Evolutionary conservation across 2,113 vertebrate genomes (phyloP).

Genomic region (Odontophorus gujanensis): DNA sequence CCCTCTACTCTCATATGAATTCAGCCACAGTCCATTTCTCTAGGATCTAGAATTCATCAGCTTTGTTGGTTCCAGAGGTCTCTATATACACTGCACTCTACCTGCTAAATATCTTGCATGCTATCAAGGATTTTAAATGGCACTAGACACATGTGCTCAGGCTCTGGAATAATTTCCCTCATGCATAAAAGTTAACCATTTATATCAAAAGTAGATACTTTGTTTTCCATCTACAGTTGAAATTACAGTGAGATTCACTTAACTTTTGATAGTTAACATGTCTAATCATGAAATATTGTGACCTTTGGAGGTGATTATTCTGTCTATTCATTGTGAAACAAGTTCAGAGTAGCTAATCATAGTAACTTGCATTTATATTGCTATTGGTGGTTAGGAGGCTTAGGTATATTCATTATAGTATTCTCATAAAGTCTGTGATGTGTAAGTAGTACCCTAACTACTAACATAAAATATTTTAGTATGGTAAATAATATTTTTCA

Average conservation of each 20-base stretch:
- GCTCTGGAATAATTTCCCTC: neutral
- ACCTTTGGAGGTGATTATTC: neutral
- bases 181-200: neutral
- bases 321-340: neutral
- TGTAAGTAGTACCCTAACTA: neutral
- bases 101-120: neutral
- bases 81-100: neutral
- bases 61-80: neutral
- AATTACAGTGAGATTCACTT: neutral
- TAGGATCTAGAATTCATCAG: neutral
- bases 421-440: neutral
- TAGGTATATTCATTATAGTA: neutral
- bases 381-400: neutral
- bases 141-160: neutral
- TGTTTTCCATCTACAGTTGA: neutral
- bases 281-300: neutral
- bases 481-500: neutral
- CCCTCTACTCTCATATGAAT: neutral
- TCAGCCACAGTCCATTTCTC: neutral
- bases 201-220: neutral
- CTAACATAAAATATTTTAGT: neutral
- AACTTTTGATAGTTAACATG: neutral
- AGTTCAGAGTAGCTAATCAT: neutral
- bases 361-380: neutral
- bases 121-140: neutral